Conservation (phyloP, 2,797 vertebrate genomes). For the Malurus leucopterus region DNA sequence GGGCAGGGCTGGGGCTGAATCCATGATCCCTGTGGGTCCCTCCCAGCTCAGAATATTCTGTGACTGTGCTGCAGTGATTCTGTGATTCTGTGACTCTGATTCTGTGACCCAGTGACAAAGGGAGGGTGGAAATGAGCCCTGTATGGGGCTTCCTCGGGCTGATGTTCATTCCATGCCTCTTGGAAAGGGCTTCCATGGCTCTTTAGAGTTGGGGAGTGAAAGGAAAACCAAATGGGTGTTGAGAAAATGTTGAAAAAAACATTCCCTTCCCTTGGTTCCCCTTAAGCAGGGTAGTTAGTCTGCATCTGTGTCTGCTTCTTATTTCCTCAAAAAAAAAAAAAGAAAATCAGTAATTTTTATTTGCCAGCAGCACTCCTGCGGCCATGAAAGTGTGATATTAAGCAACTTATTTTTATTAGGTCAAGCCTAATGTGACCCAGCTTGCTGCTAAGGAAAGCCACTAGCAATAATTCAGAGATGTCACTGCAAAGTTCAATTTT, state of each 20-base stretch:
- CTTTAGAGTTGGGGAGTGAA: background rate
- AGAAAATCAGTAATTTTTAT: background rate
- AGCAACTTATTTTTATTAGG: slow-evolving; percentile 1
- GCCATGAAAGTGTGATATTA: background rate
- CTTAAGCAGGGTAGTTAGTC: background rate
- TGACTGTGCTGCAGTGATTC: background rate
- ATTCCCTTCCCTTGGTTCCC: background rate
- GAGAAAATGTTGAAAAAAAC: background rate
- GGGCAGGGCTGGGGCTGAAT: fast-evolving
- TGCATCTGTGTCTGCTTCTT: slow-evolving; percentile 3
- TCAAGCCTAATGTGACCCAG: background rate
- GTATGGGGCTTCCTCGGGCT: background rate
- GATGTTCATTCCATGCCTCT: background rate
- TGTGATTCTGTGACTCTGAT: too few species aligned
- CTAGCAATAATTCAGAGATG: background rate
- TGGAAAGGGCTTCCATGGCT: background rate
- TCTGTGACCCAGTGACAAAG: background rate
- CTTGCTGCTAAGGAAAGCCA: background rate
- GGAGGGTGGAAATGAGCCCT: background rate
- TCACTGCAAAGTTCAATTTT: background rate
- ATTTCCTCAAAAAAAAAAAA: background rate
- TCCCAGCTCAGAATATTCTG: background rate
- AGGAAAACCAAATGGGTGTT: background rate
- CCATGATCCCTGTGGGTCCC: fast-evolving
- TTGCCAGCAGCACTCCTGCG: background rate